Base-by-base conservation (phyloP, 2,888 invertebrate genomes). In the Leptarthrus brevirostris region DNA sequence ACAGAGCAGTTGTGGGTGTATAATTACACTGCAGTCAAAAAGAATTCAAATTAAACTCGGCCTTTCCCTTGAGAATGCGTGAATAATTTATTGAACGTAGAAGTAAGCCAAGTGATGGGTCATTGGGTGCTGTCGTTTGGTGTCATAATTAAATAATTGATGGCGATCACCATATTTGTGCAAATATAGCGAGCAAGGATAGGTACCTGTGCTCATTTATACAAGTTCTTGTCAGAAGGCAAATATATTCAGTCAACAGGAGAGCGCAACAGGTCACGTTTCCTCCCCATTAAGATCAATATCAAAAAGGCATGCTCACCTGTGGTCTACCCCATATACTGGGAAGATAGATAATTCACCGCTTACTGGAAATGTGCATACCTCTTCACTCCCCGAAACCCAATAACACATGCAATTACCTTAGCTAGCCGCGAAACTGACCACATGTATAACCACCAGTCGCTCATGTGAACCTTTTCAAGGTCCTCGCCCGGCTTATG, bases 11-110 rank as follows among this genome's bases (percentile, higher is more conserved):
- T 16, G 6, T 1, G 52, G 69, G 34, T 26, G 20, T 69, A 22
- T 52, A 69, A 69, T 69, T 69, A 69, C 52, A 52, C 16, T 52
- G 30, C 47, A 34, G 10, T 52, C 52, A 26, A 30, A n/a, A 18
- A 34, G 49, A 49, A 49, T 26, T 30, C 47, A 26, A 49, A 18
- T 49, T 30, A 44, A 26, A 49, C 24, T 49, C 56, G 40, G 56
- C 58, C 20, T 73, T 75, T 71, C 73, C 75, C 75, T 69, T 69
- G 73, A 66, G 49, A 56, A 49, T 34, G 49, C 10, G 52, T 75
- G 16, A 69, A 75, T 75, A 56, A 22, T 53, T 72, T 40, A 74
- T 69, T n/a, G 53, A 10, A 26, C 26, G 49, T 56, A 58, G 49
- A 34, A 26, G 40, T 53, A 14, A 22, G 36, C 58, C 16, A 30